Evolutionary conservation across 2,888 invertebrate species (phyloP).

Genomic region (Temnothorax ravouxi): DNA sequence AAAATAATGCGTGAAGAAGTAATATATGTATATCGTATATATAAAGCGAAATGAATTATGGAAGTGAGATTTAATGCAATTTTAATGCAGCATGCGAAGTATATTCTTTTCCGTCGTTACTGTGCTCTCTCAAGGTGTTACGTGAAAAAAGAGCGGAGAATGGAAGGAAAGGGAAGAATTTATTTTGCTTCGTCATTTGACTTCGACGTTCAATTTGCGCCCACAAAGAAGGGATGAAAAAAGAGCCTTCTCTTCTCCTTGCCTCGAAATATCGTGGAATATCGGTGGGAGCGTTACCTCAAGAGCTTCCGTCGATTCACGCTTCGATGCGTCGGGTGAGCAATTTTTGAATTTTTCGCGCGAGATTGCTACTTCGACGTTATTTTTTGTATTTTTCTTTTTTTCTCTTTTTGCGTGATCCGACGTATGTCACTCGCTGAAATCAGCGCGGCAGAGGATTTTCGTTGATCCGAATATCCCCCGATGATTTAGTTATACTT

Average conservation of each 20-base stretch:
- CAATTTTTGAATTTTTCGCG: background rate
- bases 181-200: conserved; percentile 47
- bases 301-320: conserved; percentile 30
- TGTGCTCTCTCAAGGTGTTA: background rate
- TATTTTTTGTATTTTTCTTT: conserved; percentile 11
- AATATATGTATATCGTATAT: too few relatives aligned
- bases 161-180: conserved; percentile 33
- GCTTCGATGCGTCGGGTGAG: conserved; percentile 24
- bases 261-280: conserved; percentile 9
- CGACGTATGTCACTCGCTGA: background rate
- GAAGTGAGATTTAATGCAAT: background rate
- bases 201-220: conserved; percentile 61
- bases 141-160: background rate
- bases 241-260: background rate
- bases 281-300: conserved; percentile 35
- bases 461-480: conserved; percentile 54
- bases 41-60: background rate
- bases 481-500: conserved; percentile 36
- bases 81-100: background rate
- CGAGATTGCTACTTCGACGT: conserved; percentile 19
- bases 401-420: background rate
- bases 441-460: conserved; percentile 19
- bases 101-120: background rate
- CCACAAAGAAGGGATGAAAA: conserved; percentile 24
- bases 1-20: background rate